These are phyloP conservation scores for Helogale parvula DNA, from an alignment of 2,113 vertebrate genomes.

Conservation along the genomic window DNA sequence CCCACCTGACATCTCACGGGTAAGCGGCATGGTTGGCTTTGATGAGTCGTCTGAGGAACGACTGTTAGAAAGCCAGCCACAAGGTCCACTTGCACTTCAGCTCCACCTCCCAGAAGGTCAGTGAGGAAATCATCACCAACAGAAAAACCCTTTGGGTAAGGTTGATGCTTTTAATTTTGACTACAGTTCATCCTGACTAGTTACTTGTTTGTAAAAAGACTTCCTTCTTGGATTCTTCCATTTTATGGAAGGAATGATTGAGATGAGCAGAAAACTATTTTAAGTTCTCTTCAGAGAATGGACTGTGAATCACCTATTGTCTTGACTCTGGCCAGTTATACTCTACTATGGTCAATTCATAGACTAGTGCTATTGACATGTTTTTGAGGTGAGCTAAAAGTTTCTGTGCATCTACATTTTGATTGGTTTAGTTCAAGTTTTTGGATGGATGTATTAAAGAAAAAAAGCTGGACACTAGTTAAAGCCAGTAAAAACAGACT, in stretches of 20 bases:
- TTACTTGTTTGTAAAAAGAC: neutral
- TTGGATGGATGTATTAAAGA: neutral
- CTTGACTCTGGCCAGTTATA: neutral
- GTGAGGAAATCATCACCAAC: neutral
- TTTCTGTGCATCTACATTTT: neutral
- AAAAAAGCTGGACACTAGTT: neutral
- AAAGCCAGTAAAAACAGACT: neutral
- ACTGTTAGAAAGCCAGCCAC: neutral
- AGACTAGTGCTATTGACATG: neutral
- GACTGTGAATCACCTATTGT: neutral
- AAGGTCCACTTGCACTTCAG: neutral
- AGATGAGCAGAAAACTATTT: neutral
- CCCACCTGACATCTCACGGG: neutral
- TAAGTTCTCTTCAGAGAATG: neutral
- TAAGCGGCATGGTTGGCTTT: neutral
- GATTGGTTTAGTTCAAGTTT: neutral
- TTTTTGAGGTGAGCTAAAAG: neutral
- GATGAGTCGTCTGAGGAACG: neutral
- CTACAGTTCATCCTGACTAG: neutral
- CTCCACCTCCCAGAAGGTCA: neutral
- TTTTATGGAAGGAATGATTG: neutral
- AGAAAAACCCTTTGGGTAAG: neutral
- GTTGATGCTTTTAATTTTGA: neutral
- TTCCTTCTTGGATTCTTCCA: neutral
- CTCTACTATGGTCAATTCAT: neutral